Evolutionary conservation across 2,888 invertebrate species (phyloP), one percentile per base, ranked within the genome.

Genomic region (Epistrophe eligans): DNA sequence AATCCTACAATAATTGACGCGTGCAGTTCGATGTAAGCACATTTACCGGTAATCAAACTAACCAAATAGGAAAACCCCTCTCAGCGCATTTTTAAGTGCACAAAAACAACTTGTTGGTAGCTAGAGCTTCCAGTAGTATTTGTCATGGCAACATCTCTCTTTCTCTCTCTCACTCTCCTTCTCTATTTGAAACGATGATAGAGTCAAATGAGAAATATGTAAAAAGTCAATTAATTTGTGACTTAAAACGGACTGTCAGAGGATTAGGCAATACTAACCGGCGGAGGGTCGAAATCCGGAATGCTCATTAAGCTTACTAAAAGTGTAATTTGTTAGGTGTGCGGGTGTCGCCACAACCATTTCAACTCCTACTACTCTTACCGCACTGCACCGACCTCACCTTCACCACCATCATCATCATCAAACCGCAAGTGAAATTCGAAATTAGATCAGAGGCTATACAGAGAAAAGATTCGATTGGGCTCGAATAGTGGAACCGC

Each of bases 201-300:
- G 1, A n/a, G 48, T 5, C 52, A 43, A 71, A 43, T 57, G 8
- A 28, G 17, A 40, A 55, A 71, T 38, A 38, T 71, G 43, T 58
- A 62, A 73, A 55, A 79, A 79, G 73, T 40, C 83, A 73, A 79
- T 83, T 79, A 79, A 83, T 70, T 77, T 67, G 73, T 62, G 77
- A 82, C 76, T 82, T 72, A 58, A 77, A 62, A 43, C 24, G 24
- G 43, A 24, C 40, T 35, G 71, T 57, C 70, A 11, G 48, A 40
- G 72, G 73, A 83, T 83, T 77, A 70, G 67, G 70, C 83, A 77
- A 83, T 38, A 19, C 8, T 11, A 48, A 17, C 50, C 55, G 57
- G 24, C 55, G 57, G 24, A 43, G 50, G 48, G 11, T 38, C 5
- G 4, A 50, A 52, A 40, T 38, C 52, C 24, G 43, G 52, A 62